Base-by-base conservation (phyloP, 2,113 vertebrate genomes). In the Paralichthys olivaceus region DNA sequence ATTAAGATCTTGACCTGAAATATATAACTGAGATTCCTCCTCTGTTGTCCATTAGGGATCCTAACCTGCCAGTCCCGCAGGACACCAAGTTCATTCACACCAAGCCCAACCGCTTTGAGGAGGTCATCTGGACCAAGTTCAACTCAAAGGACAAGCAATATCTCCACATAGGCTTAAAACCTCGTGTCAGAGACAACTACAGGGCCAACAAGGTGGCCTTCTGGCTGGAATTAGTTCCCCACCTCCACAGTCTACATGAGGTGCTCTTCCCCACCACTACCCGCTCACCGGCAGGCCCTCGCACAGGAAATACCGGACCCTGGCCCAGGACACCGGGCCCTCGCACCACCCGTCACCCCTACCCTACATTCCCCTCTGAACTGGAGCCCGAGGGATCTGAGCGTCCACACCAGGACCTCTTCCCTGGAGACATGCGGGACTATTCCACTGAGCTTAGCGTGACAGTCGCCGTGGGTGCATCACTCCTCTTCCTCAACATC, bases 31-130 rank as follows among this genome's bases (percentile, higher is more conserved):
- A n/a, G 49, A 20, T n/a, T 20, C 53, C 14, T 11, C 4, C 17
- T 78, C 58, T 80, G 37, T 72, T 47, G 49, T 80, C 56, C 63
- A 54, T 17, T 15, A 97, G 96, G 47, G 96, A 97, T 79, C 97
- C 96, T 65, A 98, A 98, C 91, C 93, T 96, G 77, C 96, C 96
- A 0, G 96, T 98, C 34, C 96, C 96, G 4, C 97, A 98, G 77
- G 96, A 98, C 93, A 98, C 96, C 81, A 97, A 98, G 89, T 97
- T 97, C 88, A 98, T 98, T 87, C 97, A 97, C 93, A 97, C 96
- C 56, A 97, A 98, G 75, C 97, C 96, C 62, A 97, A 97, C 87
- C 96, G 96, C 73, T 98, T 98, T 12, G 97, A 97, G 88, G 97
- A 98, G 86, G 96, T 97, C 71, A 97, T 97, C 78, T 98, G 96